A percentile compares a stretch with the other conserved stretches of the same genome.
Conservation (phyloP, 1,140 invertebrate species). For the Phymastichus coffea region DNA sequence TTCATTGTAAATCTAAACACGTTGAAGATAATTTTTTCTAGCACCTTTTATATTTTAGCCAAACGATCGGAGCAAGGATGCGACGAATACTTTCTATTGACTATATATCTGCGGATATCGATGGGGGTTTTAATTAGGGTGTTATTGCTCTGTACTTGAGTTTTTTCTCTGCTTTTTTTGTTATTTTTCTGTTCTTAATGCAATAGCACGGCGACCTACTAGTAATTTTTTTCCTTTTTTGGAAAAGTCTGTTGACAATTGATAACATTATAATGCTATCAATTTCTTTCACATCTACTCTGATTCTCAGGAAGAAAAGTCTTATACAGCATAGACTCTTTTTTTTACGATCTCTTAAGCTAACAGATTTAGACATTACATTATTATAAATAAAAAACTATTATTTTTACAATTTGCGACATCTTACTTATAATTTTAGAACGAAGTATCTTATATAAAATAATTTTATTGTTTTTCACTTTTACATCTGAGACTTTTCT, state of each 20-base stretch:
- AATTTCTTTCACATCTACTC: neutral
- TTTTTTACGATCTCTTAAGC: neutral
- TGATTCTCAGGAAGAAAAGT: slow-evolving; percentile 19
- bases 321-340: neutral
- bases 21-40: too few relatives aligned
- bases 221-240: neutral
- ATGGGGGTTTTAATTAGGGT: too few relatives aligned
- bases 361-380: too few relatives aligned
- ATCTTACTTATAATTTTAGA: neutral
- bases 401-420: neutral
- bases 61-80: too few relatives aligned
- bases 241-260: neutral
- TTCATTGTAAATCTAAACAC: too few relatives aligned
- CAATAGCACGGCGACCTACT: slow-evolving; percentile 7
- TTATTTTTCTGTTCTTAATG: slow-evolving; percentile 16
- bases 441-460: neutral
- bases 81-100: too few relatives aligned
- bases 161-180: too few relatives aligned
- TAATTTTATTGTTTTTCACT: too few relatives aligned
- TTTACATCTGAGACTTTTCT: slow-evolving; percentile 18
- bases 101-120: too few relatives aligned
- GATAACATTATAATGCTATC: neutral
- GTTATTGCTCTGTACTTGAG: slow-evolving; percentile 29
- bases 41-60: too few relatives aligned
- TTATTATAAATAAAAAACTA: neutral